Percentiles rank a stretch among this genome's conserved stretches.
Conservation (phyloP, 2,888 invertebrate species). For the Papilio elwesi region DNA sequence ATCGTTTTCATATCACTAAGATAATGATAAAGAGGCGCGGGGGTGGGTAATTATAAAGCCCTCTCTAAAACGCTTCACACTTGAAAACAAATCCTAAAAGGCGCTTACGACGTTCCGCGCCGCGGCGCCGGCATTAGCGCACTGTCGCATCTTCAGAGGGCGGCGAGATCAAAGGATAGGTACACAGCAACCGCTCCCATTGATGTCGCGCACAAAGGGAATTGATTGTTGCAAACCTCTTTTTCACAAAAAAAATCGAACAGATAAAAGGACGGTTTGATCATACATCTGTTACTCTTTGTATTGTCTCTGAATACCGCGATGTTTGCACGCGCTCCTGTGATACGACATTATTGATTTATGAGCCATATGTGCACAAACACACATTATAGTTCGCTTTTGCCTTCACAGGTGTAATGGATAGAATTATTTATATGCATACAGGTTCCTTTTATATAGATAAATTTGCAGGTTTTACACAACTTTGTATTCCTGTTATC, state of each 20-base stretch:
- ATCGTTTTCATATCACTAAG: conserved; percentile 35
- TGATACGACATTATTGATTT: conserved; percentile 28
- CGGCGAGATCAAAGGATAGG: conserved; percentile 83
- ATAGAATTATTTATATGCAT: too few relatives aligned
- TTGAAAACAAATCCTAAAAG: conserved; percentile 44
- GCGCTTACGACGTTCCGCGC: conserved; percentile 64
- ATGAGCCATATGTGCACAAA: neutral
- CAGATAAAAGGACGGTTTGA: conserved; percentile 65
- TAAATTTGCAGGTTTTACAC: too few relatives aligned
- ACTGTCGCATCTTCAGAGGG: conserved; percentile 82
- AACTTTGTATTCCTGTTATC: too few relatives aligned
- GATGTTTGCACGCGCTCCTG: conserved; percentile 26
- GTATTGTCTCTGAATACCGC: conserved; percentile 40
- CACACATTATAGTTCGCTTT: neutral
- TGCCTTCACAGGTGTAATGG: too few relatives aligned
- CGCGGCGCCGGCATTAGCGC: conserved; percentile 76
- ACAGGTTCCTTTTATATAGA: too few relatives aligned
- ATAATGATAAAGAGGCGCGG: conserved; percentile 30
- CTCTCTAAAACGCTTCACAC: conserved; percentile 40
- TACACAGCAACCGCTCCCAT: conserved; percentile 82
- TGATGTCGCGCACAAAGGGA: conserved; percentile 83
- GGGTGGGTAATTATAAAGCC: conserved; percentile 38
- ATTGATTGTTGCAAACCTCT: conserved; percentile 83
- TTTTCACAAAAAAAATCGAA: conserved; percentile 61
- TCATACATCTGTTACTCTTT: conserved; percentile 70